Evolutionary conservation across 2,888 invertebrate genomes (phyloP).

Genomic region (Hofmannophila pseudospretella): DNA sequence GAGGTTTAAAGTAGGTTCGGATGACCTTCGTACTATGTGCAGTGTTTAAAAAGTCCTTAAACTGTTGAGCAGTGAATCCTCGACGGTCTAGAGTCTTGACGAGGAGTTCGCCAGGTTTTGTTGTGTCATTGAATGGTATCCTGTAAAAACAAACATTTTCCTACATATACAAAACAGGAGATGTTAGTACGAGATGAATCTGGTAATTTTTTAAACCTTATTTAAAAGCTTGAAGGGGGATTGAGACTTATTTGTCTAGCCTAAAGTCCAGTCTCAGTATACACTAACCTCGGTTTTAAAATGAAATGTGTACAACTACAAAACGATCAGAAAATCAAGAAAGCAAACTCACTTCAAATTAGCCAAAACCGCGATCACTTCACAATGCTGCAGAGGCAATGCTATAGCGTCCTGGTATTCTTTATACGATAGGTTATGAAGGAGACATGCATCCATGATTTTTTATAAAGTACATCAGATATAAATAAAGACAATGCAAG

Average conservation of each 20-base stretch:
- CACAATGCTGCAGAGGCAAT: conserved; percentile 48
- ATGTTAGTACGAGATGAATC: no score
- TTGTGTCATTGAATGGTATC: conserved; percentile 31
- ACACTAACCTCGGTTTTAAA: no score
- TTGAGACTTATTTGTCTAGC: no score
- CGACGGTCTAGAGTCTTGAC: conserved; percentile 48
- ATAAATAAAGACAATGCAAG: not conserved
- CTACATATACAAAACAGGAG: no score
- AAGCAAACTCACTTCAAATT: conserved; percentile 43
- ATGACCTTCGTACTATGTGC: conserved; percentile 35
- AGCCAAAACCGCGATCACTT: conserved; percentile 51
- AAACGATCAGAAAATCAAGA: no score
- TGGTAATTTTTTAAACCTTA: no score
- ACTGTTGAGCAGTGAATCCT: conserved; percentile 44
- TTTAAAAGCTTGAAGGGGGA: no score
- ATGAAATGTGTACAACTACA: no score
- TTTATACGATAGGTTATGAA: conserved; percentile 47
- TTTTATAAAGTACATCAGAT: not conserved
- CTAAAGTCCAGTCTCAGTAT: no score
- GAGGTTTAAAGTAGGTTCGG: conserved; percentile 49
- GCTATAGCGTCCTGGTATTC: conserved; percentile 49
- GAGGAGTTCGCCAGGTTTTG: conserved; percentile 53
- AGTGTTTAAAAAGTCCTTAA: conserved; percentile 31
- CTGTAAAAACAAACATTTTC: conserved; percentile 30
- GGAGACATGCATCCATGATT: conserved; percentile 44